phyloP scores from a whole-genome alignment of 2,888 invertebrate species.

The Plagiodera versicolora region DNA sequence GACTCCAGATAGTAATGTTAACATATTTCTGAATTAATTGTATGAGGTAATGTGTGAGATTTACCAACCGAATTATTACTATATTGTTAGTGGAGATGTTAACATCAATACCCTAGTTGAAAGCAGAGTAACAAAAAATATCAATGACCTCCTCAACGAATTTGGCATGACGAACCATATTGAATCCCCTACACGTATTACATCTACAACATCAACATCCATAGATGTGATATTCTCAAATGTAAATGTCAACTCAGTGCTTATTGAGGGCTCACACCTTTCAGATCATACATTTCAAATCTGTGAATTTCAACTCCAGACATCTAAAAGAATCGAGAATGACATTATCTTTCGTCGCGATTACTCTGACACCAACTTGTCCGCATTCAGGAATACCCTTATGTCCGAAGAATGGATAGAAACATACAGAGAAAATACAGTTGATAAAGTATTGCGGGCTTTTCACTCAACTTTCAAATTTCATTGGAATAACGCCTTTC shows the following conservation, averaged over 20 bases:
- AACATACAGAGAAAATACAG: not conserved
- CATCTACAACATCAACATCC: constrained; percentile 3
- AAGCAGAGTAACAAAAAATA: not conserved
- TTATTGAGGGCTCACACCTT: not conserved
- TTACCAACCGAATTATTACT: constrained; percentile 5
- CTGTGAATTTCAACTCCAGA: not conserved
- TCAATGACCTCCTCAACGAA: not conserved
- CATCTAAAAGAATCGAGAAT: not conserved
- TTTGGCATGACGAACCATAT: not conserved
- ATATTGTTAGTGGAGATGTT: constrained; percentile 2
- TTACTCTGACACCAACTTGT: not conserved
- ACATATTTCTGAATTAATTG: not conserved
- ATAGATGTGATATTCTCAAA: constrained; percentile 1
- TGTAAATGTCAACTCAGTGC: not conserved
- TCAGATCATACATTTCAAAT: not conserved
- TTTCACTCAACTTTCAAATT: constrained; percentile 1
- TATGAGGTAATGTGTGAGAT: constrained; percentile 10
- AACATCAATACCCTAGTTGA: no score
- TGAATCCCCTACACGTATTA: not conserved
- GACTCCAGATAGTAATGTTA: constrained; percentile 3
- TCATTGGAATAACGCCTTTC: not conserved
- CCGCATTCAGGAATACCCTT: not conserved
- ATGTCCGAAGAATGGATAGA: not conserved
- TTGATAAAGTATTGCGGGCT: not conserved
- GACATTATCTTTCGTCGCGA: not conserved